Conservation (phyloP, 2,797 vertebrate genomes). For the Centroberyx gerrardi region DNA sequence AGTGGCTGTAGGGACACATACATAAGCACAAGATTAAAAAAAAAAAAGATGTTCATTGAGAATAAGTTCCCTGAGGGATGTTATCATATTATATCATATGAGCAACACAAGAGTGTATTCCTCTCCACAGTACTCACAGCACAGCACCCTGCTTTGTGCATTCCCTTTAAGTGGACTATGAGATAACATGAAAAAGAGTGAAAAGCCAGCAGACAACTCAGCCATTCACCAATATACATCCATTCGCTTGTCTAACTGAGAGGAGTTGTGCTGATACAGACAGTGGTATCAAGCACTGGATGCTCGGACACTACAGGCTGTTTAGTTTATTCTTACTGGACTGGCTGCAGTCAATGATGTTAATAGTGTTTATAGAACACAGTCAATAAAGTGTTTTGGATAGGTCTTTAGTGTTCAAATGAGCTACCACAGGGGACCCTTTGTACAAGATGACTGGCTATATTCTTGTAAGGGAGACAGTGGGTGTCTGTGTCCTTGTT, state of each 20-base stretch:
- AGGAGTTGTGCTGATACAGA: conserved; percentile 17
- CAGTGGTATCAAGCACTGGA: not conserved
- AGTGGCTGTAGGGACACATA: conserved; percentile 65
- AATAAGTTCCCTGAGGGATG: conserved; percentile 33
- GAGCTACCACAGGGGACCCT: conserved; percentile 60
- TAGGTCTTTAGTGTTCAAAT: conserved; percentile 57
- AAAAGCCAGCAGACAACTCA: conserved; percentile 19
- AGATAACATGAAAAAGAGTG: conserved; percentile 20
- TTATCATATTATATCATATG: conserved; percentile 39
- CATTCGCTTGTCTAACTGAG: conserved; percentile 8
- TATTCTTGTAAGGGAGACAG: conserved; percentile 64
- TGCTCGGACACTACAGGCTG: conserved; percentile 25
- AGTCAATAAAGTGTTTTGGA: conserved; percentile 56
- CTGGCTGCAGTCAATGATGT: conserved; percentile 15
- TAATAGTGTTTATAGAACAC: conserved; percentile 56
- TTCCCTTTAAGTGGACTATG: conserved; percentile 10
- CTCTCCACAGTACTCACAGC: conserved; percentile 2
- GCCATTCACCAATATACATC: conserved; percentile 33
- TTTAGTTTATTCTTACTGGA: conserved; percentile 5
- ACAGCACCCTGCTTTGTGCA: conserved; percentile 27
- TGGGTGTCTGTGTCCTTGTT: conserved; percentile 67
- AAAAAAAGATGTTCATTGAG: conserved; percentile 49
- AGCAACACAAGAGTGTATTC: conserved; percentile 31
- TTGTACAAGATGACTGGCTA: conserved; percentile 62
- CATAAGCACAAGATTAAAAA: conserved; percentile 19